These are phyloP conservation scores for Porites evermanni DNA, from an alignment of 92 coral and sea anemone species.

Conservation along the genomic window DNA sequence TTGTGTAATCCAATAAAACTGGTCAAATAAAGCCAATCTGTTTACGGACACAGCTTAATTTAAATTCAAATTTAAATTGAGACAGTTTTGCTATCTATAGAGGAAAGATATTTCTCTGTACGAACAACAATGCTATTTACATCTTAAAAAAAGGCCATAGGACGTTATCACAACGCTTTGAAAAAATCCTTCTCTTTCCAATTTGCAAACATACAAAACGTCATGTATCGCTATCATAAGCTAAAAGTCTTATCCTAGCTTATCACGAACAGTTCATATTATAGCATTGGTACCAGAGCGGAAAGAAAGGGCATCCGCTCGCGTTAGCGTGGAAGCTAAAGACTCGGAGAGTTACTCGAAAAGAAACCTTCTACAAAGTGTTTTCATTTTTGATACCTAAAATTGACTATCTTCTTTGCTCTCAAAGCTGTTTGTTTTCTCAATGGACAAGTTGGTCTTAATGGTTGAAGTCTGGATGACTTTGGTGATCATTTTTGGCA, in stretches of 20 bases:
- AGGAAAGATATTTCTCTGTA: constrained; percentile 7
- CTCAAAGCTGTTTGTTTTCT: background rate
- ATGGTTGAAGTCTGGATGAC: background rate
- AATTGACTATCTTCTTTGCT: background rate
- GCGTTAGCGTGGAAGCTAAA: too few species aligned
- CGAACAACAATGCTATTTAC: background rate
- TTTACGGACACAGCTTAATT: background rate
- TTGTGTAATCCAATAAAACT: background rate
- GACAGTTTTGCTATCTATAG: background rate
- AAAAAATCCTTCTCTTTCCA: background rate
- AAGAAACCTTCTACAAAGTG: too few species aligned
- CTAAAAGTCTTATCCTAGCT: background rate
- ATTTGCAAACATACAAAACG: background rate
- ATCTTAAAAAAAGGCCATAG: background rate
- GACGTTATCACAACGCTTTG: background rate
- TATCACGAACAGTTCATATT: background rate
- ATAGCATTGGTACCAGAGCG: too few species aligned
- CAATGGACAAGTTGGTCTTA: constrained; percentile 6
- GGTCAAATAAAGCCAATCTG: constrained; percentile 14
- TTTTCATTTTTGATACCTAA: background rate
- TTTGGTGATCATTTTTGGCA: constrained; percentile 6
- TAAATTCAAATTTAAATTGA: background rate
- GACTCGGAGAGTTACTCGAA: too few species aligned
- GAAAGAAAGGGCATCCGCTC: background rate
- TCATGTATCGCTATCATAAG: background rate